Conservation (phyloP, 2,888 invertebrate species). For the Agapetus fuscipes region DNA sequence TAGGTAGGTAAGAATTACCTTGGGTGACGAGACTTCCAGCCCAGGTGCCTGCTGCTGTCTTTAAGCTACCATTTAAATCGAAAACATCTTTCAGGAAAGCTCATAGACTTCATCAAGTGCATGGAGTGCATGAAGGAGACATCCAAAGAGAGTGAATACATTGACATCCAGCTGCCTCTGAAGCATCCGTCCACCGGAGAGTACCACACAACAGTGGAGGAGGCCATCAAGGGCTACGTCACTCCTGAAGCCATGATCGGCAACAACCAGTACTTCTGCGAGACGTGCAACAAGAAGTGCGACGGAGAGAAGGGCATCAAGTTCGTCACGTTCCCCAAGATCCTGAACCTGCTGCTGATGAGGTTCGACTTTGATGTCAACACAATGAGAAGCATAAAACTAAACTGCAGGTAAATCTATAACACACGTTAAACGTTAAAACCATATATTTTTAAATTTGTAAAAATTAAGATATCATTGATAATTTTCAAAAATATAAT, state of each 20-base stretch:
- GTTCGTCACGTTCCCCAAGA: slow-evolving; percentile 77
- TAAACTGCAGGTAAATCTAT: slow-evolving; percentile 71
- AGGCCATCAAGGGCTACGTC: slow-evolving; percentile 74
- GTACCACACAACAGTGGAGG: slow-evolving; percentile 72
- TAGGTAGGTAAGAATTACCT: no score
- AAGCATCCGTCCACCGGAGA: slow-evolving; percentile 69
- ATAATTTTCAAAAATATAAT: no score
- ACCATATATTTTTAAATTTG: slow-evolving; percentile 1
- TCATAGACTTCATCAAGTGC: slow-evolving; percentile 74
- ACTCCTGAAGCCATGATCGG: slow-evolving; percentile 75
- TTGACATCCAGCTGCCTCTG: slow-evolving; percentile 80
- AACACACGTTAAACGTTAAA: slow-evolving; percentile 5
- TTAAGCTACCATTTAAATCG: no score
- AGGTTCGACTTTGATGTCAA: slow-evolving; percentile 84
- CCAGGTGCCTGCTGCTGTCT: no score
- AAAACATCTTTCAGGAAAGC: slow-evolving; percentile 1
- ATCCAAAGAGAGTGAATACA: slow-evolving; percentile 70
- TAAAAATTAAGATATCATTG: no score
- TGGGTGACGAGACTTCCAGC: no score
- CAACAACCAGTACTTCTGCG: slow-evolving; percentile 81
- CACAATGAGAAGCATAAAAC: slow-evolving; percentile 74
- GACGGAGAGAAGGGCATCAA: slow-evolving; percentile 85
- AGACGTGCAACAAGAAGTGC: slow-evolving; percentile 75
- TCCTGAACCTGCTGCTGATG: slow-evolving; percentile 78
- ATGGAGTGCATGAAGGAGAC: slow-evolving; percentile 76